These are phyloP conservation scores for Epinotia bilunana DNA, from an alignment of 2,888 invertebrate genomes.

Conservation along the genomic window DNA sequence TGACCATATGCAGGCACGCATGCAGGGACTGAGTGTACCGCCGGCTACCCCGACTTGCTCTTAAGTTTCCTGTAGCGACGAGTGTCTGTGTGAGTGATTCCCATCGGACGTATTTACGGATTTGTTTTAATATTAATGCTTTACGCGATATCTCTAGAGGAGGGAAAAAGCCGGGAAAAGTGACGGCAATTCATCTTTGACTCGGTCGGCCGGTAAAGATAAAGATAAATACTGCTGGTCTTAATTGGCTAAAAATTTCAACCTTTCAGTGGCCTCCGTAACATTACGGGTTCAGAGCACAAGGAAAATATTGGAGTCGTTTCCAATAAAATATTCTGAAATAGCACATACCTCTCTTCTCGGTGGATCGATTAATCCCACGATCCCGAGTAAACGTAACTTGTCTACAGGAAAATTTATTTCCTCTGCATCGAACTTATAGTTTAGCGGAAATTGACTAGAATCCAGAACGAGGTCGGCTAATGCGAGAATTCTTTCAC, in stretches of 20 bases:
- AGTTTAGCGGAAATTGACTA: constrained; percentile 94
- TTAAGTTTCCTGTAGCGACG: too few relatives aligned
- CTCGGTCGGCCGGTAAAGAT: not conserved
- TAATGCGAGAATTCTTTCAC: constrained; percentile 95
- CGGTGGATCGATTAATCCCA: constrained; percentile 99
- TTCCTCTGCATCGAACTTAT: constrained; percentile 93
- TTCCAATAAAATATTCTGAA: not conserved
- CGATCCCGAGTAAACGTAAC: constrained; percentile 95
- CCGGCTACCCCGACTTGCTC: too few relatives aligned
- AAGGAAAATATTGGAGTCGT: not conserved
- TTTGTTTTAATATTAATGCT: too few relatives aligned
- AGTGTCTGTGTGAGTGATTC: too few relatives aligned
- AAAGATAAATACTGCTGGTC: not conserved
- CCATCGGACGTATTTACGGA: too few relatives aligned
- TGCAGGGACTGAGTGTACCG: too few relatives aligned
- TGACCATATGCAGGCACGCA: too few relatives aligned
- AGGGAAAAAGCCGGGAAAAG: not conserved
- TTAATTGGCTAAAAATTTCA: not conserved
- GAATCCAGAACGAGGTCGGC: constrained; percentile 95
- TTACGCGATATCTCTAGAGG: not conserved
- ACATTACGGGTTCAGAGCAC: not conserved
- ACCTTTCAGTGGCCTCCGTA: not conserved
- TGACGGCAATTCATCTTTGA: too few relatives aligned
- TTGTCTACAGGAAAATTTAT: constrained; percentile 94
- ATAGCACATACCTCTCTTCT: constrained; percentile 65